phyloP scores from a whole-genome alignment of 2,797 vertebrate genomes.

The Sebastolobus alascanus region DNA sequence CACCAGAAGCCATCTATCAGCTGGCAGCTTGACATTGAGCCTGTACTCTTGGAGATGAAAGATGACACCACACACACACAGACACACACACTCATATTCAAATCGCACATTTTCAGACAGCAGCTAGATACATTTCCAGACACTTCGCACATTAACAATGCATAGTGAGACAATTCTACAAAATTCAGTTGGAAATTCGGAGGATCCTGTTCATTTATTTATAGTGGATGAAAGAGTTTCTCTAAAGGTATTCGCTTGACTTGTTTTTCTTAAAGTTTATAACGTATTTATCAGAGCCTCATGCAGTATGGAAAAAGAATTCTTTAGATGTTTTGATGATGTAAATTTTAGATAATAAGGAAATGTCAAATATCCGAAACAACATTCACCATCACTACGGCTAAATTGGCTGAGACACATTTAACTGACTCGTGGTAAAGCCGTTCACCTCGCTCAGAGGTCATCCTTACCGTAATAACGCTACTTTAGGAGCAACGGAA shows the following conservation, averaged over 20 bases:
- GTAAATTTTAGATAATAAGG: conserved; percentile 10
- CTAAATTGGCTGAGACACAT: not conserved
- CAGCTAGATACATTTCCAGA: conserved; percentile 36
- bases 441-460: too few species aligned
- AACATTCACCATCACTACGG: not conserved
- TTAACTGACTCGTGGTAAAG: not conserved
- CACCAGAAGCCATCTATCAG: conserved; percentile 47
- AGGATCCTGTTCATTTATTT: conserved; percentile 64
- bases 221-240: conserved; percentile 53
- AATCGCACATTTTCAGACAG: conserved; percentile 41
- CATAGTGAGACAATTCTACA: conserved; percentile 49
- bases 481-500: too few species aligned
- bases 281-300: conserved; percentile 29
- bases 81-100: conserved; percentile 17
- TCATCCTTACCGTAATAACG: too few species aligned
- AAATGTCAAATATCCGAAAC: conserved; percentile 9
- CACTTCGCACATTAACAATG: conserved; percentile 58
- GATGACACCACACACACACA: conserved; percentile 26
- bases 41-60: conserved; percentile 62
- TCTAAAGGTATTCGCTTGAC: conserved; percentile 40
- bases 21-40: conserved; percentile 68
- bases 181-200: conserved; percentile 69
- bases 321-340: conserved; percentile 10
- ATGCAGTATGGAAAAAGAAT: not conserved
- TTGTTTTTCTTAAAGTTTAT: conserved; percentile 50